These are phyloP conservation scores for Drosophila paramelanica DNA, from an alignment of 2,888 invertebrate genomes.

Conservation along the genomic window DNA sequence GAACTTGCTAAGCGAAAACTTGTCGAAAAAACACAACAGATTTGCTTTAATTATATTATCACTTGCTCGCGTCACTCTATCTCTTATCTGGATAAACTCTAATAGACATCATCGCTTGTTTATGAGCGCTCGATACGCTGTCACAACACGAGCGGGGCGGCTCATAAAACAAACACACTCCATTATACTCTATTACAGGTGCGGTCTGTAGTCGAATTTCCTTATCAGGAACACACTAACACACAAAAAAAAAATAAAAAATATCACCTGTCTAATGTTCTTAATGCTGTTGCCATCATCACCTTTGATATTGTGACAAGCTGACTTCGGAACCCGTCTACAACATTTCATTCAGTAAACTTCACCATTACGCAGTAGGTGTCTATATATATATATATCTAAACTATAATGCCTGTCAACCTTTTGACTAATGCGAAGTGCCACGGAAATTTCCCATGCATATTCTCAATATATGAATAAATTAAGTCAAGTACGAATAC, in stretches of 20 bases:
- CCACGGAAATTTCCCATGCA: conserved; percentile 38
- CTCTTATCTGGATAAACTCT: conserved; percentile 19
- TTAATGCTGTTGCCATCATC: conserved; percentile 17
- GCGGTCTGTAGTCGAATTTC: background rate
- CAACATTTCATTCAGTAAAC: background rate
- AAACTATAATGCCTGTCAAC: conserved; percentile 5
- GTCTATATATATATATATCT: conserved; percentile 1
- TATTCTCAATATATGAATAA: conserved; percentile 38
- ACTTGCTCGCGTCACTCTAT: conserved; percentile 22
- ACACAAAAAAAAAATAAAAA: conserved; percentile 8
- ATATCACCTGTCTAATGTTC: conserved; percentile 16
- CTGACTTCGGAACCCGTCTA: conserved; percentile 9
- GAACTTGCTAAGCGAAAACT: conserved; percentile 23
- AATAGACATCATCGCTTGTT: conserved; percentile 55
- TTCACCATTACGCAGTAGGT: no score
- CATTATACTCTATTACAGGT: background rate
- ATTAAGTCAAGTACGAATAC: conserved; percentile 32
- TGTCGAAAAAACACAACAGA: background rate
- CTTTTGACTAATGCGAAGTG: conserved; percentile 15
- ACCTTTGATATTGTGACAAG: conserved; percentile 10
- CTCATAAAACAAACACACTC: conserved; percentile 9
- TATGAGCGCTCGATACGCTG: conserved; percentile 42
- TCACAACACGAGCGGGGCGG: background rate
- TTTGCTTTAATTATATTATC: conserved; percentile 23
- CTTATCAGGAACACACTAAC: conserved; percentile 28